These are phyloP conservation scores for Labrus mixtus DNA, from an alignment of 2,113 vertebrate species.

Conservation along the genomic window DNA sequence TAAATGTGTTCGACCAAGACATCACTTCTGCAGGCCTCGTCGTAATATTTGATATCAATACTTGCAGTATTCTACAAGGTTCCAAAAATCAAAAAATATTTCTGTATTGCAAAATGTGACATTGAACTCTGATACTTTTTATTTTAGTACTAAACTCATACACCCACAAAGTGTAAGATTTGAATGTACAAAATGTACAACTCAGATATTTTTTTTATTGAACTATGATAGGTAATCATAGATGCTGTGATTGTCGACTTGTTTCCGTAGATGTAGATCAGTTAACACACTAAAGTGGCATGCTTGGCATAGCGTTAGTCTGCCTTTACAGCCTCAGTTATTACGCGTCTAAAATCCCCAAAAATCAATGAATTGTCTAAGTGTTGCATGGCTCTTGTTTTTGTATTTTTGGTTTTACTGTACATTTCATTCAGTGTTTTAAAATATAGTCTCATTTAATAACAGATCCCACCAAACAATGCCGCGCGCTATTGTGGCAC, in stretches of 20 bases:
- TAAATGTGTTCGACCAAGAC: neutral
- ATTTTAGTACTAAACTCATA: neutral
- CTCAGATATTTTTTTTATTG: no score
- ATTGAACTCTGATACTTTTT: neutral
- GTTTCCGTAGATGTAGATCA: neutral
- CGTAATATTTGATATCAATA: no score
- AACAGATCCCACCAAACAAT: slow-evolving; percentile 22
- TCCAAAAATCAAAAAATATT: neutral
- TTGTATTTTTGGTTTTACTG: slow-evolving; percentile 9
- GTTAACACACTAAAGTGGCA: no score
- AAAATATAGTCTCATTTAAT: slow-evolving; percentile 11
- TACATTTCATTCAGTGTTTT: slow-evolving; percentile 9
- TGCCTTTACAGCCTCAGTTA: slow-evolving; percentile 5
- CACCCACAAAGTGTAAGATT: no score
- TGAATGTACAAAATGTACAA: no score
- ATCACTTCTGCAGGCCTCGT: neutral
- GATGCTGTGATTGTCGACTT: neutral
- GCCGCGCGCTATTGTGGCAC: slow-evolving; percentile 25
- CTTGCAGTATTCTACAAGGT: neutral
- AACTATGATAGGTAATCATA: no score
- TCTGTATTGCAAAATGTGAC: neutral
- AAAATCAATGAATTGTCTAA: slow-evolving; percentile 7
- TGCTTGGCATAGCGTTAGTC: slow-evolving; percentile 15
- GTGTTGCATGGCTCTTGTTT: slow-evolving; percentile 13
- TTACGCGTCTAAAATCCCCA: neutral